A percentile compares a stretch with the other conserved stretches of the same genome.
These are phyloP conservation scores for Augiades crinisus DNA, from an alignment of 2,888 invertebrate genomes.

Conservation along the genomic window DNA sequence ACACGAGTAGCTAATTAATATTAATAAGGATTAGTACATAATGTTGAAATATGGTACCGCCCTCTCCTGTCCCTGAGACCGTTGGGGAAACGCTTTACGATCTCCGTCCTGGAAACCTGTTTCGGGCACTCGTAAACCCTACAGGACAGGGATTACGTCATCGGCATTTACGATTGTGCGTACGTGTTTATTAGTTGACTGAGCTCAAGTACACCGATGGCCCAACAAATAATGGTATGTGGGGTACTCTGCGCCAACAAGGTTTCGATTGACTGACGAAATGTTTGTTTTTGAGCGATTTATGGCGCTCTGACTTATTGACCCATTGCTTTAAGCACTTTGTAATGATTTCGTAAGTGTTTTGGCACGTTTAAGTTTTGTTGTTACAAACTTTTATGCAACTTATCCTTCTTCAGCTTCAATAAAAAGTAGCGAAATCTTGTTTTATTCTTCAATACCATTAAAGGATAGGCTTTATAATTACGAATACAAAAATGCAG, in stretches of 20 bases:
- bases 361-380: neutral
- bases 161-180: conserved; percentile 27
- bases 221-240: neutral
- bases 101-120: conserved; percentile 34
- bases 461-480: no score
- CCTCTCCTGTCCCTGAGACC: neutral
- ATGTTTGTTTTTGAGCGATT: conserved; percentile 19
- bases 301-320: conserved; percentile 13
- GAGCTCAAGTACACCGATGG: neutral
- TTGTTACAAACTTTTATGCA: no score
- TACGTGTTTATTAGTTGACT: conserved; percentile 23
- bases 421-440: no score
- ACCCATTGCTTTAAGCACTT: conserved; percentile 10
- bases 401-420: no score
- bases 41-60: no score
- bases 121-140: conserved; percentile 32
- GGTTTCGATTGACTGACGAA: conserved; percentile 17
- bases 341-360: conserved; percentile 4
- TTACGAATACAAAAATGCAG: no score
- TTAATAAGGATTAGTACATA: no score
- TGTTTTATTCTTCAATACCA: no score
- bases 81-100: conserved; percentile 31
- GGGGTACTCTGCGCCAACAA: conserved; percentile 8
- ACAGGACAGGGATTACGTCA: conserved; percentile 30
- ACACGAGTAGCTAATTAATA: no score